Percentiles rank a stretch among this genome's conserved stretches.
phyloP scores from a whole-genome alignment of 2,797 vertebrate genomes.

The Enoplosus armatus region DNA sequence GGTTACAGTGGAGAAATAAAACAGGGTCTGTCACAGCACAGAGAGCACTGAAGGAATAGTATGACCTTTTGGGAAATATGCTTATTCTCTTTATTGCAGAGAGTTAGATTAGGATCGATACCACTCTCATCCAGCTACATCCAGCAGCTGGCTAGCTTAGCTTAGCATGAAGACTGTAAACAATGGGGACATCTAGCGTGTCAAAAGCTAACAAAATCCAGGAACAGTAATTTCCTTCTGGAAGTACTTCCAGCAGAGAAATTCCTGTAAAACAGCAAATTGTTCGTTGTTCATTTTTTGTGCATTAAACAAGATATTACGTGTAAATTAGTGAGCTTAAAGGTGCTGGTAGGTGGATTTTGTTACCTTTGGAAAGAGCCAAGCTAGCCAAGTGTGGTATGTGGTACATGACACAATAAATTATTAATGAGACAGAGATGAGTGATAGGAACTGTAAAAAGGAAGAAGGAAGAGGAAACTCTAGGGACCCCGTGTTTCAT shows the following conservation, averaged over 20 bases:
- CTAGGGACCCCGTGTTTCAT: background rate
- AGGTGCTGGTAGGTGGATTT: background rate
- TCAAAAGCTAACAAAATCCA: background rate
- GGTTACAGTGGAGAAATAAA: background rate
- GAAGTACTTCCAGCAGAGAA: background rate
- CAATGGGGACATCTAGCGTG: background rate
- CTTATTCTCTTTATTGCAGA: background rate
- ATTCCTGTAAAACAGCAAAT: background rate
- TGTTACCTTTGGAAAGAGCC: background rate
- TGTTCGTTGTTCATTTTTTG: background rate
- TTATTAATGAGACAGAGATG: background rate
- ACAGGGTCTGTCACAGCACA: background rate
- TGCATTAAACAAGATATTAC: background rate
- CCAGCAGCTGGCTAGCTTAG: background rate
- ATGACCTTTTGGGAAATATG: background rate
- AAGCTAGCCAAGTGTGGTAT: too few species aligned
- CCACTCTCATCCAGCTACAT: background rate
- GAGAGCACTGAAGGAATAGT: background rate
- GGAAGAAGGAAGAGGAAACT: background rate
- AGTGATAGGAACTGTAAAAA: background rate
- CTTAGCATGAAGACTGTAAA: background rate
- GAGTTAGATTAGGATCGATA: background rate
- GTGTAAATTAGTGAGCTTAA: background rate
- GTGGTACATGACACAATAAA: too few species aligned
- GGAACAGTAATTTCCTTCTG: background rate